Conservation (phyloP, 2,888 invertebrate species). For the Anaspis maculata region DNA sequence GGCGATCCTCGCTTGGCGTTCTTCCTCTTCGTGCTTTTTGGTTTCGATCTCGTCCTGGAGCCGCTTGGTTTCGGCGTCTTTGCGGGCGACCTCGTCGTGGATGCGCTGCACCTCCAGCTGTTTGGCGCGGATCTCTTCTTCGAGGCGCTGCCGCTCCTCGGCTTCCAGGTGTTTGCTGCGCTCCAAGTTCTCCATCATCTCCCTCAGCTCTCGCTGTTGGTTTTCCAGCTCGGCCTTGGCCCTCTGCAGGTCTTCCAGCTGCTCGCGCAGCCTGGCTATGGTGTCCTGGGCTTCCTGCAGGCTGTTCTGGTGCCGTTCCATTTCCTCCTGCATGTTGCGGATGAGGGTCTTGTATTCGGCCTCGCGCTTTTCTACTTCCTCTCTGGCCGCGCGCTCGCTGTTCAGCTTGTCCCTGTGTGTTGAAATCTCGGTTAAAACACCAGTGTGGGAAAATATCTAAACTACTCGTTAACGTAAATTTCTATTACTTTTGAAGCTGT, state of each 20-base stretch:
- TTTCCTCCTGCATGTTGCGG: constrained; percentile 82
- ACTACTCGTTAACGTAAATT: too few relatives aligned
- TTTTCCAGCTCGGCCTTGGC: constrained; percentile 83
- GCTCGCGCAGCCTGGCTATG: constrained; percentile 75
- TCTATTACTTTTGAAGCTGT: constrained; percentile 75
- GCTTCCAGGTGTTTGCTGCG: constrained; percentile 87
- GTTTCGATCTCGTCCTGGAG: constrained; percentile 36
- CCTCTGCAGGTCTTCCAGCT: constrained; percentile 77
- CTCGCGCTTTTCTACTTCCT: constrained; percentile 90
- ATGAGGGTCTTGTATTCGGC: constrained; percentile 91
- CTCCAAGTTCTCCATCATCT: constrained; percentile 85
- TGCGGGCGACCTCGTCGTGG: constrained; percentile 31
- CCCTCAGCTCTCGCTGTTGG: constrained; percentile 75
- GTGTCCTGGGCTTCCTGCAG: constrained; percentile 75
- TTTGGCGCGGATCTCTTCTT: constrained; percentile 79
- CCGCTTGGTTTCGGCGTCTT: constrained; percentile 31
- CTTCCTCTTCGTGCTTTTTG: constrained; percentile 24
- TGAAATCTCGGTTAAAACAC: too few relatives aligned
- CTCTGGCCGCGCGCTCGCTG: constrained; percentile 83
- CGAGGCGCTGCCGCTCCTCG: constrained; percentile 69
- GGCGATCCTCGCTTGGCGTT: constrained; percentile 21
- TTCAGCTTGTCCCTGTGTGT: constrained; percentile 88
- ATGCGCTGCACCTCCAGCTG: constrained; percentile 47
- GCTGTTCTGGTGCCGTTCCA: constrained; percentile 71
- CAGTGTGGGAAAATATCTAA: too few relatives aligned